Base-by-base conservation (phyloP, 1,140 invertebrate species). In the Andrena cerasifolii region DNA sequence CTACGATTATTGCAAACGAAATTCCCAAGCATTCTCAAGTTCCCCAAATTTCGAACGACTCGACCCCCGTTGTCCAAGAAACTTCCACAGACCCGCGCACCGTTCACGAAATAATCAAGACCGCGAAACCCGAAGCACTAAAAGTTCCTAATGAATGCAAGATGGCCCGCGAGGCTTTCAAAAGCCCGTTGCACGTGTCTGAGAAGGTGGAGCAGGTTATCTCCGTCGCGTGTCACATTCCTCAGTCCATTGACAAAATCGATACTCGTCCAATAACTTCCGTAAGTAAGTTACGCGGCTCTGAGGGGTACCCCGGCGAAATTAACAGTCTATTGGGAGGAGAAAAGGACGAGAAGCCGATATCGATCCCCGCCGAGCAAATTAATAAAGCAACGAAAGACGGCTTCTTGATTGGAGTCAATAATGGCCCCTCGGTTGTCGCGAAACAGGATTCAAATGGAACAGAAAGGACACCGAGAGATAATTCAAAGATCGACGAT, bases 171-270 rank as follows among this genome's bases (percentile, higher is more conserved):
- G 74, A 67, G 28, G 18, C 61, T n/a, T 18, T 51, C 8, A 83
- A 75, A 67, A 56, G 49, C 63, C 43, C 62, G 16, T 61, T 85
- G 61, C 61, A 77, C 59, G 76, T 74, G n/a, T 75, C 56, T n/a
- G 80, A 77, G 74, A 85, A 80, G 84, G 79, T 82, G 26, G 74
- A 82, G 36, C 82, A 73, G 71, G 68, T 62, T 72, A 86, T 79
- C 62, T 67, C 56, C 21, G 58, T 76, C 33, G 49, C 71, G 51
- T 75, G 77, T 65, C 76, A 79, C 33, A 59, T 75, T 33, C 76
- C 80, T 51, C 61, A n/a, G 49, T 43, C 43, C 62, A 47, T 51
- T 36, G 76, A 58, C 28, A 82, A 72, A 67, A 83, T 80, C 66
- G 82, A 80, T 76, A 66, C 43, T 10, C 18, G 33, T 21, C 47